A percentile compares a stretch with the other conserved stretches of the same genome.
Conservation (phyloP, 2,113 vertebrate species). For the Syngnathus floridae region DNA sequence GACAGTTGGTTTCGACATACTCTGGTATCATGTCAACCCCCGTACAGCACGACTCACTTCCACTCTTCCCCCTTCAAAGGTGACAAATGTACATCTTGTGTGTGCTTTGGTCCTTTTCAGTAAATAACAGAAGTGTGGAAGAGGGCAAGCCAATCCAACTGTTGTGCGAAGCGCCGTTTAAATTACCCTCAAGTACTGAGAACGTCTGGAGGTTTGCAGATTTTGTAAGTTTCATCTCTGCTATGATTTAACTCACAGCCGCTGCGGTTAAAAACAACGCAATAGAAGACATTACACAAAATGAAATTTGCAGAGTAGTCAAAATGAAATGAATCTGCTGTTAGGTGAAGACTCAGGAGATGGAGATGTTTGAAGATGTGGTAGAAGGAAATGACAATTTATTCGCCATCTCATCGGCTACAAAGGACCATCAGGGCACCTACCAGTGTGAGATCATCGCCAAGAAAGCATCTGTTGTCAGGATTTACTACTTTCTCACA, state of each 20-base stretch:
- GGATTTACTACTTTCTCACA: slow-evolving; percentile 62
- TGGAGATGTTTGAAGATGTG: slow-evolving; percentile 62
- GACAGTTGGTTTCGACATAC: slow-evolving; percentile 67
- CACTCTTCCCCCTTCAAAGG: slow-evolving; percentile 46
- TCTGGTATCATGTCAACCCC: slow-evolving; percentile 54
- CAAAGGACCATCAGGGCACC: slow-evolving; percentile 60
- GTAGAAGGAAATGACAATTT: slow-evolving; percentile 56
- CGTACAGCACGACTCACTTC: slow-evolving; percentile 57
- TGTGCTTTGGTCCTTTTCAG: slow-evolving; percentile 46
- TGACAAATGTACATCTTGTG: slow-evolving; percentile 30
- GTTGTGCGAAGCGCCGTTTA: slow-evolving; percentile 57
- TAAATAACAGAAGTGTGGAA: slow-evolving; percentile 46
- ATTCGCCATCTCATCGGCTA: slow-evolving; percentile 57
- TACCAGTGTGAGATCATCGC: slow-evolving; percentile 73
- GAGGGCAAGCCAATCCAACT: slow-evolving; percentile 60
- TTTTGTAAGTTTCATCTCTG: slow-evolving; percentile 30
- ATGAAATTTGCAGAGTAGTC: background rate
- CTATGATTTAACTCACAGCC: too few relatives aligned
- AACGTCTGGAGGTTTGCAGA: slow-evolving; percentile 67
- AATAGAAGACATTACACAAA: too few relatives aligned
- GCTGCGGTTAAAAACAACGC: too few relatives aligned
- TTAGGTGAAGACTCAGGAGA: slow-evolving; percentile 53
- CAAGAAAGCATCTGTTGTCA: slow-evolving; percentile 47
- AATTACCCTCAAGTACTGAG: slow-evolving; percentile 49
- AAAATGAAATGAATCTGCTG: background rate